A percentile compares a stretch with the other conserved stretches of the same genome.
These are phyloP conservation scores for Yponomeuta sedellus DNA, from an alignment of 2,888 invertebrate species.

Conservation along the genomic window DNA sequence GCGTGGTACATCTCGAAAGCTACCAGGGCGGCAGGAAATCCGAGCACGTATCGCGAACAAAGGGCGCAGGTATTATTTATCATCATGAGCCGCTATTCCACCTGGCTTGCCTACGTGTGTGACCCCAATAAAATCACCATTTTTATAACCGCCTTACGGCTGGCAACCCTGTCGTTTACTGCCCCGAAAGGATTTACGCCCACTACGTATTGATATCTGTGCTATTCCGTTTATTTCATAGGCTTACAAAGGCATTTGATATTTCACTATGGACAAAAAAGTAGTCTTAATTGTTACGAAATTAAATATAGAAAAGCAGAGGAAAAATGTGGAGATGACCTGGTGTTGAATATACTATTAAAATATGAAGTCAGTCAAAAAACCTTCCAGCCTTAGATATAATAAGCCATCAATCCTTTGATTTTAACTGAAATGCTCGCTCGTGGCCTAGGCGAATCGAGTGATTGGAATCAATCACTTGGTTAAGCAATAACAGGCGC, in stretches of 20 bases:
- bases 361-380: too few relatives aligned
- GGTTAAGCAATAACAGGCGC: too few relatives aligned
- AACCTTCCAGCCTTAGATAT: too few relatives aligned
- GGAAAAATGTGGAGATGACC: too few relatives aligned
- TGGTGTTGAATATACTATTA: too few relatives aligned
- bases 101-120: slow-evolving; percentile 33
- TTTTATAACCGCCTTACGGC: slow-evolving; percentile 46
- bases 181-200: neutral
- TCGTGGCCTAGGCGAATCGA: too few relatives aligned
- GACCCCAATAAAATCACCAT: slow-evolving; percentile 51
- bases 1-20: slow-evolving; percentile 23
- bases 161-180: neutral
- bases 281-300: neutral
- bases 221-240: neutral
- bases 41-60: slow-evolving; percentile 28
- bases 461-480: too few relatives aligned
- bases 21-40: slow-evolving; percentile 27
- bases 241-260: neutral
- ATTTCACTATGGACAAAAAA: neutral
- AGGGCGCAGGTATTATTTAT: slow-evolving; percentile 34
- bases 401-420: too few relatives aligned
- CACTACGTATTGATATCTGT: neutral
- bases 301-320: too few relatives aligned
- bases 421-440: too few relatives aligned
- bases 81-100: slow-evolving; percentile 27